Base-by-base conservation (phyloP, 1,140 invertebrate genomes). In the Hylaeus volcanicus region DNA sequence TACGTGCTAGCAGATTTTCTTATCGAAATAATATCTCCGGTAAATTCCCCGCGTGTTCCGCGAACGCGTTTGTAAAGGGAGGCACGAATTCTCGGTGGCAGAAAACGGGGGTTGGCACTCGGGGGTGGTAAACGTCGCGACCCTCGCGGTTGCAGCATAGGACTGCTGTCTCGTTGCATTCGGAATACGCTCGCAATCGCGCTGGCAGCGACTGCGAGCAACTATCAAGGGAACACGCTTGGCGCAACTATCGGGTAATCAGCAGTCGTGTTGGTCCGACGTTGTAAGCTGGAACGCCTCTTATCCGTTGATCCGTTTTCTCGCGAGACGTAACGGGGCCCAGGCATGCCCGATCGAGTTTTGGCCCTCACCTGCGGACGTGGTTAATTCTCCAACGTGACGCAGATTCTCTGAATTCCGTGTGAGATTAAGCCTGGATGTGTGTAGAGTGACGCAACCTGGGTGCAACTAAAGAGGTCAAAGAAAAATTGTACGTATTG, bases 221-320 rank as follows among this genome's bases (percentile, higher is more conserved):
- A 14, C 53, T 80, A 68, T 86, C 84, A 76, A 58, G 69, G 84
- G 81, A 86, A 75, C 85, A 79, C 71, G 69, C 43, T 48, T 26
- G 26, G 68, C 48, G 43, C 63, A 69, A 69, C 71, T 72, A 72
- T 85, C 74, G 74, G 70, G 79, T 73, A 86, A 85, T 86, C 84
- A 85, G 78, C 63, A 58, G 48, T 63, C 15, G 60, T 45, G 41
- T 60, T 77, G 11, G 45, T 15, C 51, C 66, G 56, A 43, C 65
- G 51, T 43, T 48, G 58, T 60, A 82, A 84, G 73, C 65, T 68
- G 63, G 78, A 71, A 68, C 69, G 78, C 61, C 70, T 78, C 75
- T 86, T 77, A 64, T 69, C 53, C 63, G 78, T 41, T 66, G 69
- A 79, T 75, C 69, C 82, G 48, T 60, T 71, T 64, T 78, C 41